Conservation (phyloP, 2,888 invertebrate species). For the Dugesia japonica region DNA sequence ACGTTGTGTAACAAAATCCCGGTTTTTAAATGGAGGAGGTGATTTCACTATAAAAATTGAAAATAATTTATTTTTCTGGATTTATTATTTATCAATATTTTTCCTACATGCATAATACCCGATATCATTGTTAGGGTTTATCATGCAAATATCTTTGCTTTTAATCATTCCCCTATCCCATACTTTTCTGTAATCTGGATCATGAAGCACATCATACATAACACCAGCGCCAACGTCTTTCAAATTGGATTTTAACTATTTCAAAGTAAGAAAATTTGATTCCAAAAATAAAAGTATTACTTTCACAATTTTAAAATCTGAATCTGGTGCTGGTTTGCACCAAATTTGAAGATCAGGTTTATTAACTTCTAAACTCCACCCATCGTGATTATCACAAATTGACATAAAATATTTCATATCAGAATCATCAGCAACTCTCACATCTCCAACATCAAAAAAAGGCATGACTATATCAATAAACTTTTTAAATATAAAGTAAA, state of each 20-base stretch:
- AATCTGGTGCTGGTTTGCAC: conserved; percentile 54
- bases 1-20: conserved; percentile 76
- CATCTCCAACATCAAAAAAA: conserved; percentile 54
- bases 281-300: conserved; percentile 42
- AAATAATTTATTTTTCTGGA: background rate
- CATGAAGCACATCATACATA: conserved; percentile 73
- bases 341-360: conserved; percentile 57
- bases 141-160: conserved; percentile 68
- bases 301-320: conserved; percentile 56
- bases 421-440: conserved; percentile 69
- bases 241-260: conserved; percentile 55
- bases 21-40: conserved; percentile 68
- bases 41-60: conserved; percentile 58
- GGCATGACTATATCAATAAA: conserved; percentile 21
- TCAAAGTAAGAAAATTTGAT: conserved; percentile 46
- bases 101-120: conserved; percentile 72
- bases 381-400: conserved; percentile 59
- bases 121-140: conserved; percentile 79
- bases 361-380: conserved; percentile 68
- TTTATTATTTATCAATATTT: no score
- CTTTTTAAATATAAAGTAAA: no score
- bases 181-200: conserved; percentile 68
- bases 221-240: conserved; percentile 60
- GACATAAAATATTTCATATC: conserved; percentile 66
- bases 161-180: conserved; percentile 81